Evolutionary conservation across 2,113 vertebrate genomes (phyloP).

Genomic region (Tiliqua scincoides): DNA sequence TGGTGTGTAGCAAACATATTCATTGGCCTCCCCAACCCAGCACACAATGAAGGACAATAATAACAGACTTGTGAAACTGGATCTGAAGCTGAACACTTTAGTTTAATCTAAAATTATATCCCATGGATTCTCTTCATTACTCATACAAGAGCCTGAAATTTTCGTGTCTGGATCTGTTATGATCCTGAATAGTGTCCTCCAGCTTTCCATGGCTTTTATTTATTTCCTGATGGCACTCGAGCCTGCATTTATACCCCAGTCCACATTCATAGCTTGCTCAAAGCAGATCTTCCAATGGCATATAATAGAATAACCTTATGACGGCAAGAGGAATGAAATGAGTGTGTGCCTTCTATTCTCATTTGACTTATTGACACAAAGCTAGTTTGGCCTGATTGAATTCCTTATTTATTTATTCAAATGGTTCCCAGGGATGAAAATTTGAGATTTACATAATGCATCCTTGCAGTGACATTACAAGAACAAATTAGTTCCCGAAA

Average conservation of each 20-base stretch:
- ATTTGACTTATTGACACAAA: constrained; percentile 4
- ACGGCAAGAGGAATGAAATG: background rate
- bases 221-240: background rate
- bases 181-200: constrained; percentile 1
- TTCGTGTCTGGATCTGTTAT: background rate
- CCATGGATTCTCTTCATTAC: background rate
- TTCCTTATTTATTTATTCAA: constrained; percentile 21
- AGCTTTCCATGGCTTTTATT: constrained; percentile 9
- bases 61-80: background rate
- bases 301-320: background rate
- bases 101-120: background rate
- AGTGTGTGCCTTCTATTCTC: background rate
- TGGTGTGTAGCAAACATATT: background rate
- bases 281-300: constrained; percentile 1
- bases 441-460: constrained; percentile 30
- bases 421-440: constrained; percentile 11
- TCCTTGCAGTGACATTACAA: constrained; percentile 22
- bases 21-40: background rate
- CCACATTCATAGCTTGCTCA: constrained; percentile 10
- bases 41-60: background rate
- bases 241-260: constrained; percentile 8
- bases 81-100: background rate
- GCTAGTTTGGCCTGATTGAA: background rate
- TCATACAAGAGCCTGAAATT: background rate
- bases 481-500: constrained; percentile 12